Conservation (phyloP, 1,140 invertebrate species). For the Centruroides sculpturatus region DNA sequence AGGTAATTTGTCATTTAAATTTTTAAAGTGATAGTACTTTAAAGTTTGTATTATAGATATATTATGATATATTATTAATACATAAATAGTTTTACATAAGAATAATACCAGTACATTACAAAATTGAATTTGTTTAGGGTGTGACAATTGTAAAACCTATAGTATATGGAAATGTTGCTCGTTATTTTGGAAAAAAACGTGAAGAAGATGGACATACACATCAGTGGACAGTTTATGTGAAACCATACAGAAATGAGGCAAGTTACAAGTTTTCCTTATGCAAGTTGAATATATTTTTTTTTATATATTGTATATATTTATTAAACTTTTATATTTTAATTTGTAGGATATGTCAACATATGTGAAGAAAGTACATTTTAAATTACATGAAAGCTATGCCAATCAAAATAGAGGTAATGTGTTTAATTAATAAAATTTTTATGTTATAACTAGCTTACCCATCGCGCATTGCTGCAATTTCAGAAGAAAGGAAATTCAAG, state of each 20-base stretch:
- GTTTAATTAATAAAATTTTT: too few species aligned
- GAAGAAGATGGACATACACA: constrained; percentile 98
- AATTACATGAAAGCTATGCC: constrained; percentile 92
- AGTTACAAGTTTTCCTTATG: too few species aligned
- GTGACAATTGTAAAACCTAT: constrained; percentile 87
- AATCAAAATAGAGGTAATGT: constrained; percentile 71
- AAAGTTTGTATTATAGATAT: too few species aligned
- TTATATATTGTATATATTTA: too few species aligned
- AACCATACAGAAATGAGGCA: constrained; percentile 59
- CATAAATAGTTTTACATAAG: too few species aligned
- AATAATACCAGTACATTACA: not conserved
- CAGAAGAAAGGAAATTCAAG: too few species aligned
- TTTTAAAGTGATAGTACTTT: too few species aligned
- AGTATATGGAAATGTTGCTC: constrained; percentile 89
- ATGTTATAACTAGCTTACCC: too few species aligned
- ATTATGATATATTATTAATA: too few species aligned
- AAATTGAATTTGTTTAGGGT: constrained; percentile 42
- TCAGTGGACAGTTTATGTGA: constrained; percentile 96
- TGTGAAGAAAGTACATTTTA: constrained; percentile 94
- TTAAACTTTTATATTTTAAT: not conserved
- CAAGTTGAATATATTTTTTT: too few species aligned
- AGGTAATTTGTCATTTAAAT: too few species aligned
- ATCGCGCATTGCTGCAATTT: too few species aligned
- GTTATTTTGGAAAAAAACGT: constrained; percentile 85
- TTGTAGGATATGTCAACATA: constrained; percentile 73